Conservation (phyloP, 1,140 invertebrate genomes). For the Brachionus angularis region DNA sequence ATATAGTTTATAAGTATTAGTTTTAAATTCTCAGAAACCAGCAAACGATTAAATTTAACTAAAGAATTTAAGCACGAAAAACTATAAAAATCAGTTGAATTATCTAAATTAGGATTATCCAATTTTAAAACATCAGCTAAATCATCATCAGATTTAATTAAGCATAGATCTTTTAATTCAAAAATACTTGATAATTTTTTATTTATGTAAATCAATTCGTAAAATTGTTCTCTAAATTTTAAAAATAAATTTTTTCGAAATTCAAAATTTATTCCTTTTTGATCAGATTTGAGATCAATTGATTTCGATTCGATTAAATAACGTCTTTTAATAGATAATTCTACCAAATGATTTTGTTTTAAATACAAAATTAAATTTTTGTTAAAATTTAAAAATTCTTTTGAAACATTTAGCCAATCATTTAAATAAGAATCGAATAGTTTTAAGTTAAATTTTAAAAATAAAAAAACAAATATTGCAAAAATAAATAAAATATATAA, state of each 20-base stretch:
- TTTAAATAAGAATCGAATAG: no score
- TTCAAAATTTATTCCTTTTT: not conserved
- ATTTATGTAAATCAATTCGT: not conserved
- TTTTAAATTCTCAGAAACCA: constrained; percentile 26
- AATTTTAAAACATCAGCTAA: not conserved
- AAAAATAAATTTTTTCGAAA: constrained; percentile 9
- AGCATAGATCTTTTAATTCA: not conserved
- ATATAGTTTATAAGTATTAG: not conserved
- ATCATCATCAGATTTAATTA: constrained; percentile 1
- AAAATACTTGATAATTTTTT: not conserved
- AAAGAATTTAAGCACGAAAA: not conserved
- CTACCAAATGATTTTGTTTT: not conserved
- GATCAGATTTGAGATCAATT: not conserved
- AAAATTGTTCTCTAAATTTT: constrained; percentile 1
- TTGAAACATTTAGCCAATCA: not conserved
- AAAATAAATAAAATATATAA: no score
- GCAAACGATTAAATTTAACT: not conserved
- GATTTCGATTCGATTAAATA: not conserved
- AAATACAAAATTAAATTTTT: not conserved
- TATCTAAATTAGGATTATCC: not conserved
- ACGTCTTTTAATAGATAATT: not conserved
- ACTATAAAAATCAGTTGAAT: constrained; percentile 9
- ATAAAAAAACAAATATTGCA: no score
- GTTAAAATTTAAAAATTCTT: not conserved
- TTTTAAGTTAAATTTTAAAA: no score